These are phyloP conservation scores for Meandrusa payeni DNA, from an alignment of 2,888 invertebrate species.

Conservation along the genomic window DNA sequence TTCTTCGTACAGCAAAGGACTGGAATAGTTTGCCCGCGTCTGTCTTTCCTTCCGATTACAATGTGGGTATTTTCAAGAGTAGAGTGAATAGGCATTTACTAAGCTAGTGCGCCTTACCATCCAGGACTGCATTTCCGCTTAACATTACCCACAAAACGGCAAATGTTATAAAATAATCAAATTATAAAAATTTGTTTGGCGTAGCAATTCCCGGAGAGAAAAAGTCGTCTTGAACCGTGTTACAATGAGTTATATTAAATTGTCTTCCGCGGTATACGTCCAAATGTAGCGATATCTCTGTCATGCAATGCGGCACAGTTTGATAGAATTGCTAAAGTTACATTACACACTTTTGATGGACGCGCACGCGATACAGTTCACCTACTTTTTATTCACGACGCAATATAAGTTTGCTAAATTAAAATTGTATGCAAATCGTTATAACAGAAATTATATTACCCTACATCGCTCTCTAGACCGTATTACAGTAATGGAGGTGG, in stretches of 20 bases:
- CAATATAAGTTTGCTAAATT: conserved; percentile 27
- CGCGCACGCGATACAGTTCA: conserved; percentile 33
- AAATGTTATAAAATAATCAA: neutral
- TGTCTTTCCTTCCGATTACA: too few relatives aligned
- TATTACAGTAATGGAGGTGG: too few relatives aligned
- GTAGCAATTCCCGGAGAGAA: neutral
- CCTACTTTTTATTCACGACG: conserved; percentile 29
- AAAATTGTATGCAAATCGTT: conserved; percentile 19
- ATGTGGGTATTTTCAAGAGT: too few relatives aligned
- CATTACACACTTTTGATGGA: conserved; percentile 35
- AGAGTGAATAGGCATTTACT: too few relatives aligned
- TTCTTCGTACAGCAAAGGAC: too few relatives aligned
- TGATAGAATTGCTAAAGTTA: conserved; percentile 36
- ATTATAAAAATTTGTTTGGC: neutral
- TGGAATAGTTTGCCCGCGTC: too few relatives aligned
- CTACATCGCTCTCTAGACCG: conserved; percentile 7
- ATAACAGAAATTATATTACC: conserved; percentile 11
- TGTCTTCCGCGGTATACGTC: conserved; percentile 15
- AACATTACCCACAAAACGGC: too few relatives aligned
- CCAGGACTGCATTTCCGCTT: too few relatives aligned
- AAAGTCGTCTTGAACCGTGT: conserved; percentile 5
- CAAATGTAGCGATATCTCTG: conserved; percentile 34
- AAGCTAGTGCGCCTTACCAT: too few relatives aligned
- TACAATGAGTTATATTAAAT: conserved; percentile 3
- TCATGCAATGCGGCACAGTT: conserved; percentile 34